Evolutionary conservation across 2,888 invertebrate genomes (phyloP), one percentile per base, ranked within the genome.

Genomic region (Chesias legatella): DNA sequence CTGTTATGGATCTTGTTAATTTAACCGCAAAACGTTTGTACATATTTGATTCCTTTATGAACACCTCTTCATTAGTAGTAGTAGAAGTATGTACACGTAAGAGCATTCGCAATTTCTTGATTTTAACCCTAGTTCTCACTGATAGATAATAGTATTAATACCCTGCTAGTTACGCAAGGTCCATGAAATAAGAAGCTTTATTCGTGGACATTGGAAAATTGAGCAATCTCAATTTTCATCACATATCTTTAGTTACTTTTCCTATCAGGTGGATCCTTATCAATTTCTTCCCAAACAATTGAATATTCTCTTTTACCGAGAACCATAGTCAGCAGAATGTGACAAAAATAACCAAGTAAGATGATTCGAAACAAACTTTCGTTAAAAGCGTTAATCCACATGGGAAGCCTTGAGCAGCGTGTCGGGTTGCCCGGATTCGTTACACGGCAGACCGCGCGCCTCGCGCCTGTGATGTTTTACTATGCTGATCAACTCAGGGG

Each of bases 341-440:
- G 35, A 39, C 34, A 34, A 46, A 51, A 59, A 60, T 56, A 57
- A 48, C 43, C 50, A 42, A 58, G 51, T 66, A 69, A 66, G 60
- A 65, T 62, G 63, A 67, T 77, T 77, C 62, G 64, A 73, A 72
- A 81, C 73, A 68, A 65, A 67, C 57, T 43, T 24, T n/a, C n/a
- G n/a, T n/a, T n/a, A n/a, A n/a, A n/a, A 40, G 58, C 67, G 72
- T 67, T 79, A 79, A 79, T 82, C 74, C 76, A 75, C 70, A 80
- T 77, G 73, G 73, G 77, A 78, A 82, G 73, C 86, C 86, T 86
- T 85, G 84, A 77, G 69, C 65, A 51, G 48, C 57, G 76, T 75
- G 63, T 88, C 75, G 60, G 55, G 67, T 88, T 71, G 45, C 72
- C n/a, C 39, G 66, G 64, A 81, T 77, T 53, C 60, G 79, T 85